phyloP scores from a whole-genome alignment of 2,113 vertebrate species.

The Campylomormyrus tamandua region DNA sequence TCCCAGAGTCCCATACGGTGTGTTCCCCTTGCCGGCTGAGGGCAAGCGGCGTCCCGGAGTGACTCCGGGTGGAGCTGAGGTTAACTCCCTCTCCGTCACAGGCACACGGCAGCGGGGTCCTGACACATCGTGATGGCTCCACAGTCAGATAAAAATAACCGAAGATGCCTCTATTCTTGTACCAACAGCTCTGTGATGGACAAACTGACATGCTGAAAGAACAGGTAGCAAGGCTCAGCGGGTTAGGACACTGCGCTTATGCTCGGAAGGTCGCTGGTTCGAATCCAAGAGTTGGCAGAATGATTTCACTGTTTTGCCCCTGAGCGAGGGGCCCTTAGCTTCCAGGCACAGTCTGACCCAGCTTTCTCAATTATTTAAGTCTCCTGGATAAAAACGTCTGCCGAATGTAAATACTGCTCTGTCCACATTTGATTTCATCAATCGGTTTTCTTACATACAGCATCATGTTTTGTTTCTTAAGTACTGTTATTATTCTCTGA shows the following conservation, averaged over 20 bases:
- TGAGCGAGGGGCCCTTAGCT: background rate
- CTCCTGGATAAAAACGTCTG: background rate
- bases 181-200: background rate
- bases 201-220: background rate
- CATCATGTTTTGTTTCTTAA: background rate
- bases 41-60: background rate
- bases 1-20: background rate
- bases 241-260: background rate
- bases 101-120: background rate
- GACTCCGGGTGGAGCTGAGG: background rate
- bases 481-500: background rate
- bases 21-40: background rate
- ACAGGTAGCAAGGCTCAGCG: background rate
- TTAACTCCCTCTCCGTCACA: background rate
- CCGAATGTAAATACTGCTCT: background rate
- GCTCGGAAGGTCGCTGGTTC: background rate
- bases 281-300: background rate
- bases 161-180: background rate
- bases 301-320: background rate
- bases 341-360: background rate
- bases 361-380: background rate
- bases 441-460: background rate
- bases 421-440: background rate
- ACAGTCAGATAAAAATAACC: background rate
- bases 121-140: background rate